Evolutionary conservation across 30 jellyfish, hydroid and myxozoan species (phyloP).

Genomic region (Rhopilema esculentum): DNA sequence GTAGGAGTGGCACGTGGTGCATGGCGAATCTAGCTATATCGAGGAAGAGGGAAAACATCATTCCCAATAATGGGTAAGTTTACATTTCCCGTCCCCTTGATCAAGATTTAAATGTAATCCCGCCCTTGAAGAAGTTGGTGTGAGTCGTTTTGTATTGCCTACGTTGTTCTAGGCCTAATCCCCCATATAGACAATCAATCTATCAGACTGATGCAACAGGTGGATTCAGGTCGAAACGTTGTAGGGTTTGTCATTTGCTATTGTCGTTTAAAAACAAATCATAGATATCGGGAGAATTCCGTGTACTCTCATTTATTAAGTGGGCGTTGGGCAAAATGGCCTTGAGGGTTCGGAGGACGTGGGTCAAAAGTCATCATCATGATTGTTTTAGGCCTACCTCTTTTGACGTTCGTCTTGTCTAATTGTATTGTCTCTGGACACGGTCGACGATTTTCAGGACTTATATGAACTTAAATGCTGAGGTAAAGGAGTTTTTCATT

Average conservation of each 20-base stretch:
- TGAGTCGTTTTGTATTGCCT: neutral
- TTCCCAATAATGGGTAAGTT: neutral
- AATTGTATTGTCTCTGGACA: neutral
- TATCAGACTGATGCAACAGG: neutral
- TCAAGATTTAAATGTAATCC: no score
- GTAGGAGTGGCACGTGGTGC: neutral
- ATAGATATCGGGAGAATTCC: neutral
- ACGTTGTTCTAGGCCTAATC: neutral
- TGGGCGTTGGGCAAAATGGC: neutral
- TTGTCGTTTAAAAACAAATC: neutral
- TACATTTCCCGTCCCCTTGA: neutral
- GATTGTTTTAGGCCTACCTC: neutral
- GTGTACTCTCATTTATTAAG: neutral
- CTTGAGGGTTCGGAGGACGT: neutral
- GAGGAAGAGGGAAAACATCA: neutral
- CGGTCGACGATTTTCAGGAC: neutral
- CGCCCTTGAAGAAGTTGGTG: neutral
- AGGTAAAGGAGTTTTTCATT: neutral
- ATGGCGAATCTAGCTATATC: neutral
- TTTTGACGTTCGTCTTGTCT: neutral
- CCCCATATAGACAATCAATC: neutral
- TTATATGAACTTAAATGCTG: neutral
- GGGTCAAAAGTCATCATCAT: neutral
- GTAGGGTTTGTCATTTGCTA: neutral
- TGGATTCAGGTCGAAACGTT: neutral